Percentiles rank a stretch among this genome's conserved stretches.
phyloP scores from a whole-genome alignment of 1,140 invertebrate species.

The Pogonognathellus flavescens region DNA sequence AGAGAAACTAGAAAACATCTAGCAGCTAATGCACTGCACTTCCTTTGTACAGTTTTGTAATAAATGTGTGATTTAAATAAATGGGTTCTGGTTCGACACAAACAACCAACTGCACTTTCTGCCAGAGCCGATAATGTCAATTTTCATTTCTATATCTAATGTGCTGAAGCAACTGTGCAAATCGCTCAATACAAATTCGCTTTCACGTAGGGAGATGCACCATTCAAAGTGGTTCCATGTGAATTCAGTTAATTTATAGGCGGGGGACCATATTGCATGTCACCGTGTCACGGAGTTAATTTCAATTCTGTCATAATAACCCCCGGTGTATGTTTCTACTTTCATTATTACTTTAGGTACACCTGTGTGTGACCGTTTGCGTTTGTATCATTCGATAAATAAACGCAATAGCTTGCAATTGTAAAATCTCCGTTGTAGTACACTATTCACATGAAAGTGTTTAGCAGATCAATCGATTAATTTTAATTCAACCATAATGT shows the following conservation, averaged over 20 bases:
- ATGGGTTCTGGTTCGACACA: no score
- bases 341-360: conserved; percentile 7
- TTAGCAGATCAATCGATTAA: no score
- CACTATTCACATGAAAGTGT: no score
- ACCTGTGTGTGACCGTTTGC: conserved; percentile 25
- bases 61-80: no score
- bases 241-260: conserved; percentile 1
- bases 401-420: not conserved
- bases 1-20: no score
- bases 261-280: conserved; percentile 2
- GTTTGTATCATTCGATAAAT: not conserved
- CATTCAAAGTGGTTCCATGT: no score
- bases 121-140: no score
- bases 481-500: no score
- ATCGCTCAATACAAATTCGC: not conserved
- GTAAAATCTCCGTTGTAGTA: no score
- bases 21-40: not conserved
- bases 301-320: not conserved
- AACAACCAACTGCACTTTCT: no score
- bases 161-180: not conserved
- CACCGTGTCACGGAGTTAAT: conserved; percentile 29
- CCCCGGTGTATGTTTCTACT: not conserved
- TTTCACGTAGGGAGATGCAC: not conserved
- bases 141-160: no score
- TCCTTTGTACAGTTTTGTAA: not conserved